Evolutionary conservation across 2,113 vertebrate species (phyloP).

Genomic region (Columbina picui): DNA sequence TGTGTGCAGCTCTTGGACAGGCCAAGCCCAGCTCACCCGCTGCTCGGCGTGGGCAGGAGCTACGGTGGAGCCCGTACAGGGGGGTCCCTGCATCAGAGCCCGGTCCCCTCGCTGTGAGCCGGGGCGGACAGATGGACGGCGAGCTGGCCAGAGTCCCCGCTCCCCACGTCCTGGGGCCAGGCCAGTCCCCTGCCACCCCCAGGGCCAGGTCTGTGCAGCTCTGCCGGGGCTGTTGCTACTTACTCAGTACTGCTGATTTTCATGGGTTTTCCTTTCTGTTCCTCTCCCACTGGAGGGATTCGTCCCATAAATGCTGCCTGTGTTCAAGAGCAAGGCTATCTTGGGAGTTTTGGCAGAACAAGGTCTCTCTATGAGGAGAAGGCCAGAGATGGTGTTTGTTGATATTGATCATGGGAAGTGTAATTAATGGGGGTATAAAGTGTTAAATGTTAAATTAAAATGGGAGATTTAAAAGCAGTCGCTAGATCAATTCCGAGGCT

Average conservation of each 20-base stretch:
- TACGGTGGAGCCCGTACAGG: neutral
- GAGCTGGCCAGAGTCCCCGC: neutral
- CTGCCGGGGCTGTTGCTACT: neutral
- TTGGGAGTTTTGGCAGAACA: neutral
- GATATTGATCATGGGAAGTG: neutral
- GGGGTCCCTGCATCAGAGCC: neutral
- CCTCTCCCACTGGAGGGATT: neutral
- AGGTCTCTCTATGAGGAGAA: neutral
- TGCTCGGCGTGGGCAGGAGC: neutral
- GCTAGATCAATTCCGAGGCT: conserved; percentile 36
- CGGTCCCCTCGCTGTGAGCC: neutral
- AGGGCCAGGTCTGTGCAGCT: neutral
- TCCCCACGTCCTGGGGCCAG: neutral
- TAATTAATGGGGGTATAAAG: conserved; percentile 20
- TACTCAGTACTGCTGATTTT: neutral
- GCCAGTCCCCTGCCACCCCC: neutral
- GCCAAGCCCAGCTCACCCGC: neutral
- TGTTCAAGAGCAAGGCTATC: neutral
- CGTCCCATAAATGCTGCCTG: fast-evolving
- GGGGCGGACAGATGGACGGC: neutral
- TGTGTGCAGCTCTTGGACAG: neutral
- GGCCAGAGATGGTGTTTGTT: neutral
- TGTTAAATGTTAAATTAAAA: conserved; percentile 56
- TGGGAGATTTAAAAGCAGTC: conserved; percentile 39
- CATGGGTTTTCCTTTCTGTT: neutral